phyloP scores from a whole-genome alignment of 2,888 invertebrate species.

The Campoletis raptor region DNA sequence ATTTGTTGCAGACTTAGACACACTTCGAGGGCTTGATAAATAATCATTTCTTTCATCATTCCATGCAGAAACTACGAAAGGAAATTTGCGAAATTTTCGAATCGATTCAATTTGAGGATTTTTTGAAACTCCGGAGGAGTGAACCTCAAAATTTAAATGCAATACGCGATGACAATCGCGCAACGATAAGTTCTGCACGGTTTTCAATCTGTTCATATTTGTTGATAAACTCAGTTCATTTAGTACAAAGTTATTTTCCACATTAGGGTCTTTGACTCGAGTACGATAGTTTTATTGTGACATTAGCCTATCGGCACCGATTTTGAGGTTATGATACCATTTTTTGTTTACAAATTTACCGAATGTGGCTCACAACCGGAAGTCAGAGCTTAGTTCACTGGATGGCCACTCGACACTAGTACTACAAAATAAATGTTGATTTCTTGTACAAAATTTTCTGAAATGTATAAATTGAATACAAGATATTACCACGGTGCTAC shows the following conservation, averaged over 20 bases:
- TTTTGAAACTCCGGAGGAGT: neutral
- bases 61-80: neutral
- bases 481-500: too few relatives aligned
- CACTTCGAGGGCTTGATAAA: neutral
- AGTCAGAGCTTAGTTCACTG: too few relatives aligned
- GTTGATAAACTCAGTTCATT: neutral
- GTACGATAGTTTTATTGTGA: neutral
- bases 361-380: neutral
- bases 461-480: too few relatives aligned
- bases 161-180: conserved; percentile 7
- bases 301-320: neutral
- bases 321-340: neutral
- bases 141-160: conserved; percentile 10
- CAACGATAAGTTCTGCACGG: conserved; percentile 17
- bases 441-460: too few relatives aligned
- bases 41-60: neutral
- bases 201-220: conserved; percentile 51
- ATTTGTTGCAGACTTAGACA: neutral
- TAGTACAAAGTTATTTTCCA: neutral
- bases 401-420: too few relatives aligned
- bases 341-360: neutral
- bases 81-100: neutral
- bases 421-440: too few relatives aligned
- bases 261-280: neutral
- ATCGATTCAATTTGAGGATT: neutral